Base-by-base conservation (phyloP, 2,113 vertebrate species). In the Petromus typicus region DNA sequence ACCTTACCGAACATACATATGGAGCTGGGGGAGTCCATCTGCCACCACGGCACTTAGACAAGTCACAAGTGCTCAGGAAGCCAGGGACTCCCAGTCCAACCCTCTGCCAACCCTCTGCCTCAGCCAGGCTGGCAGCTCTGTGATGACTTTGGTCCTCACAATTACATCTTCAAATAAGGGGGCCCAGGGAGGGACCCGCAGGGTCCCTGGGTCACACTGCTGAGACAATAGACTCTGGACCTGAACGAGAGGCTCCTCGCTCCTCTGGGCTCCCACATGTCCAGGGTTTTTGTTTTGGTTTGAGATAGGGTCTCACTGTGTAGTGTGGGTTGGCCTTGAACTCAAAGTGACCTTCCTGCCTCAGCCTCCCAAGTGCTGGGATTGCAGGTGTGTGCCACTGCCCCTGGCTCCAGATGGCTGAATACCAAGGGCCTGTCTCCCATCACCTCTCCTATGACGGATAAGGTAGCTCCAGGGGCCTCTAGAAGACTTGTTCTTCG, bases 31-130 rank as follows among this genome's bases (percentile, higher is more conserved):
- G 69, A 37, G 54, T 43, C 7, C 20, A 23, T 23, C n/a, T 13
- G 75, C 9, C n/a, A 37, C 4, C 51, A 1, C 34, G 2, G 57
- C 5, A 0, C 16, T 75, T 7, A 7, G 56, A 10, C 18, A 34
- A 63, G 1, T 22, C 13, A 66, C 56, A 7, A 0, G 51, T 7
- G 12, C 7, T 8, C 22, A 37, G 34, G 63, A 71, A 91, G 54
- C 67, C 0, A 0, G 43, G n/a, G 43, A 3, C 7, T 43, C 34
- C 10, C 27, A 40, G 54, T 51, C 27, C 27, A 7, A 10, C 48
- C 48, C n/a, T n/a, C n/a, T n/a, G 23, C 1, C 3, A 40, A 14
- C n/a, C 66, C 1, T 34, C 61, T 9, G 40, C 51, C 51, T 37
- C 18, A 23, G 57, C 37, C 51, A 7, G 23, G 5, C 20, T 48